A percentile compares a stretch with the other conserved stretches of the same genome.
Evolutionary conservation across 2,797 vertebrate genomes (phyloP).

Genomic region (Varecia variegata): DNA sequence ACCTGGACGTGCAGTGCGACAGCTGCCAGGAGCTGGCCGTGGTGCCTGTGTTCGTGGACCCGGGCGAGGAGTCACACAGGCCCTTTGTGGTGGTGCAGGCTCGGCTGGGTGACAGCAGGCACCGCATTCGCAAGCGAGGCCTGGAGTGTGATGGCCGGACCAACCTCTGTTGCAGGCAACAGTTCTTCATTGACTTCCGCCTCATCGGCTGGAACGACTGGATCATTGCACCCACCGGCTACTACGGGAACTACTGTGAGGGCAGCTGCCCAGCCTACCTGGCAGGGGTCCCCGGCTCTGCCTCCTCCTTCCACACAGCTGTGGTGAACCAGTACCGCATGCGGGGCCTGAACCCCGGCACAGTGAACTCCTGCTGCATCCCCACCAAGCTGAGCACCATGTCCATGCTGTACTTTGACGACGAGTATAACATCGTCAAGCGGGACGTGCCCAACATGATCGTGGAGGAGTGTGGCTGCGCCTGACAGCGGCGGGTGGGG

Average conservation of each 20-base stretch:
- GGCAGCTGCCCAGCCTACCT: conserved; percentile 98
- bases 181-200: conserved; percentile 99
- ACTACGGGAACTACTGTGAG: conserved; percentile 99
- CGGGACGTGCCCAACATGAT: conserved; percentile 99
- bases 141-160: conserved; percentile 96
- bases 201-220: conserved; percentile 99
- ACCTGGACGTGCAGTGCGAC: conserved; percentile 95
- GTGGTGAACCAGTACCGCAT: conserved; percentile 99
- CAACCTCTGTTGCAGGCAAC: conserved; percentile 97
- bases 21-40: conserved; percentile 92
- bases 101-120: conserved; percentile 91
- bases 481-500: conserved; percentile 85
- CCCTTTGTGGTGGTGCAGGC: conserved; percentile 97
- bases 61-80: conserved; percentile 92
- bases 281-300: conserved; percentile 96
- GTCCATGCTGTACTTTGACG: conserved; percentile 99
- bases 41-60: conserved; percentile 92
- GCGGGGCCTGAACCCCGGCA: conserved; percentile 96
- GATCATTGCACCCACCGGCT: conserved; percentile 99
- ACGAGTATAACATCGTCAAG: conserved; percentile 99
- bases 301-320: conserved; percentile 98
- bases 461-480: conserved; percentile 99
- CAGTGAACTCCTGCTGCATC: conserved; percentile 98
- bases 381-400: conserved; percentile 99
- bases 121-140: conserved; percentile 97